A percentile compares a stretch with the other conserved stretches of the same genome.
phyloP scores from a whole-genome alignment of 2,113 vertebrate genomes.

The Toxostoma redivivum region DNA sequence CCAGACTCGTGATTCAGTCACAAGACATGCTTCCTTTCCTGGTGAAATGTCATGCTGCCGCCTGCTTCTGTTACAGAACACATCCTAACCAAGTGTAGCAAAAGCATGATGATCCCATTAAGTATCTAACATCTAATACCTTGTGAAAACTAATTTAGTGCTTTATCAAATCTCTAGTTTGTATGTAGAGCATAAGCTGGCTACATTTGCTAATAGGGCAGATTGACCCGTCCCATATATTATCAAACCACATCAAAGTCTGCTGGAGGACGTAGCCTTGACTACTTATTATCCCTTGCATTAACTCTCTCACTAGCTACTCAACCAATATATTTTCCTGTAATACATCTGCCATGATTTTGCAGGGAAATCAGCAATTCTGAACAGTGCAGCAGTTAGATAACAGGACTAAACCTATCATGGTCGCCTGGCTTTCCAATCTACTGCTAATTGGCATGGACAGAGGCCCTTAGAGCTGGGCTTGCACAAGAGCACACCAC shows the following conservation, averaged over 20 bases:
- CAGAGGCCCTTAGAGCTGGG: neutral
- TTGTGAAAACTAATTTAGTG: constrained; percentile 44
- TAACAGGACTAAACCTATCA: neutral
- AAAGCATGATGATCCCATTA: constrained; percentile 55
- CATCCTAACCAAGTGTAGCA: constrained; percentile 45
- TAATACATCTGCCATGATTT: constrained; percentile 6
- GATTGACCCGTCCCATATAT: constrained; percentile 10
- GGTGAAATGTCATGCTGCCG: constrained; percentile 25
- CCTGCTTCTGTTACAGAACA: neutral
- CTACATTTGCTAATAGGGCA: constrained; percentile 33
- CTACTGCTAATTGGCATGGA: constrained; percentile 26
- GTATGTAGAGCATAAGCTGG: constrained; percentile 58
- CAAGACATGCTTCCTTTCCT: constrained; percentile 23
- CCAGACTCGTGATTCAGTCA: constrained; percentile 30
- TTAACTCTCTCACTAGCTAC: constrained; percentile 1
- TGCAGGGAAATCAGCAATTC: constrained; percentile 5
- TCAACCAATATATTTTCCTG: neutral
- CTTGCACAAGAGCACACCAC: neutral
- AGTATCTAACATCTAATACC: constrained; percentile 27
- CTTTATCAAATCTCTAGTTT: constrained; percentile 68
- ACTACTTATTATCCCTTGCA: constrained; percentile 40
- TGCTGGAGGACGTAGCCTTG: neutral
- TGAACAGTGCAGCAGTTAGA: neutral
- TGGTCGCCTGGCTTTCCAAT: neutral
- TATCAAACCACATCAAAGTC: constrained; percentile 21